Percentiles rank a stretch among this genome's conserved stretches.
Conservation (phyloP, 1,140 invertebrate species). For the Papilio machaon region DNA sequence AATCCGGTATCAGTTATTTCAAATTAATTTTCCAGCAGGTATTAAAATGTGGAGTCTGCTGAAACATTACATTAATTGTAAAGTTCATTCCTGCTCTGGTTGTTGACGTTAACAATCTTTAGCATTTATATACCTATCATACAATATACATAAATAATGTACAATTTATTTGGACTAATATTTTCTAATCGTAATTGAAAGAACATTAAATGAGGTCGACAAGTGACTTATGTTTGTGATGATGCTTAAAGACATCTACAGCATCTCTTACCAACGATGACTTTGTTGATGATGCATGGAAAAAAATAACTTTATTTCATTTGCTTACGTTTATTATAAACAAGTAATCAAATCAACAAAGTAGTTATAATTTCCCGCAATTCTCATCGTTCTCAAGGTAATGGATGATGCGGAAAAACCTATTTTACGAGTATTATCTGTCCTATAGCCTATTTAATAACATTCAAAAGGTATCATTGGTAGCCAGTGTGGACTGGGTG, state of each 20-base stretch:
- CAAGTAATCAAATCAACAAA: background rate
- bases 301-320: background rate
- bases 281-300: background rate
- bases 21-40: too few relatives aligned
- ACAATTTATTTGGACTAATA: too few relatives aligned
- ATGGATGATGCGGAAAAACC: constrained; percentile 6
- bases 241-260: background rate
- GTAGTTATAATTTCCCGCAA: background rate
- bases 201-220: too few relatives aligned
- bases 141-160: too few relatives aligned
- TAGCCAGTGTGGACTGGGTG: constrained; percentile 13
- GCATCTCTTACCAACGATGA: background rate
- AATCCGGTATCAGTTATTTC: too few relatives aligned
- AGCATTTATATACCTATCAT: too few relatives aligned
- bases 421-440: constrained; percentile 4
- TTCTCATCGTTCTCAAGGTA: background rate
- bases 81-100: too few relatives aligned
- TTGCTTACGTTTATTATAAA: background rate
- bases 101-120: too few relatives aligned
- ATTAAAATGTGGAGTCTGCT: too few relatives aligned
- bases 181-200: too few relatives aligned
- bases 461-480: constrained; percentile 6
- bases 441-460: constrained; percentile 5
- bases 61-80: too few relatives aligned
- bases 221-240: too few relatives aligned